phyloP scores from a whole-genome alignment of 2,888 invertebrate species.

The Phalera bucephala region DNA sequence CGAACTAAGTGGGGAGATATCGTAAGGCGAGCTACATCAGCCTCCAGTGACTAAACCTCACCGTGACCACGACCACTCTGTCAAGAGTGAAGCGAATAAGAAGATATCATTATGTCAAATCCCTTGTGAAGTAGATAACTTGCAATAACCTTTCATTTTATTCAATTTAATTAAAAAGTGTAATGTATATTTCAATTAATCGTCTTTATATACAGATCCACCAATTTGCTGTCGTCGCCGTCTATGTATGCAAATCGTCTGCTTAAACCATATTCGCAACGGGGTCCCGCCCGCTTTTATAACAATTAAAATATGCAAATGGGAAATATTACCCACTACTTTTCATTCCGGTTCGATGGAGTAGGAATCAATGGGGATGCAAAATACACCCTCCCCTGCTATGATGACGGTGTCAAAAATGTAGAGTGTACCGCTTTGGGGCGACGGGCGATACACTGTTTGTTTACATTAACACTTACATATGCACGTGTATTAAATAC shows the following conservation, averaged over 20 bases:
- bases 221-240: slow-evolving; percentile 54
- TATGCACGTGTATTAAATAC: slow-evolving; percentile 18
- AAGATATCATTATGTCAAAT: too few species aligned
- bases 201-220: slow-evolving; percentile 58
- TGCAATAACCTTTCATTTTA: too few species aligned
- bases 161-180: too few species aligned
- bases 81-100: too few species aligned
- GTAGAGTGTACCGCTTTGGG: slow-evolving; percentile 26
- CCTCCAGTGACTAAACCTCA: too few species aligned
- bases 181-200: slow-evolving; percentile 59
- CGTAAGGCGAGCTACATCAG: too few species aligned
- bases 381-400: slow-evolving; percentile 36
- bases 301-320: slow-evolving; percentile 83
- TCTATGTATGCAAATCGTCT: slow-evolving; percentile 71
- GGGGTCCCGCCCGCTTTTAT: slow-evolving; percentile 49
- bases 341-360: slow-evolving; percentile 71
- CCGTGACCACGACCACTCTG: too few species aligned
- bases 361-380: slow-evolving; percentile 54
- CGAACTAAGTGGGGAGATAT: too few species aligned
- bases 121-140: too few species aligned
- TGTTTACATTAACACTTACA: slow-evolving; percentile 34
- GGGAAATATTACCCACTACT: slow-evolving; percentile 75
- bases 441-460: slow-evolving; percentile 21
- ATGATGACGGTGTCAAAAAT: slow-evolving; percentile 56
- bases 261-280: slow-evolving; percentile 67